Conservation (phyloP, 2,888 invertebrate genomes). For the Epirrhoe tristata region DNA sequence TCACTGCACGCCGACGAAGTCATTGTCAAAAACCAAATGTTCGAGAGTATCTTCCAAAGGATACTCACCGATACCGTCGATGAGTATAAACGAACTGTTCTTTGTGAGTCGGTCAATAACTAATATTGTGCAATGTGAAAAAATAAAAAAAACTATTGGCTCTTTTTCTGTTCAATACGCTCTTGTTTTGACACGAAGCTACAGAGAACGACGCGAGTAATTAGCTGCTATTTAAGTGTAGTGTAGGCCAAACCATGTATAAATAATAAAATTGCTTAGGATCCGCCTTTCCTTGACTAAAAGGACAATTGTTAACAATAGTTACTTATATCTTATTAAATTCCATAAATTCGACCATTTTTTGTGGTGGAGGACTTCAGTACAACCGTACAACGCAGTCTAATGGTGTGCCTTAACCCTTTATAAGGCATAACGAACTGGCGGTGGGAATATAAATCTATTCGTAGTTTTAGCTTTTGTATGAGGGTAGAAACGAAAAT, state of each 20-base stretch:
- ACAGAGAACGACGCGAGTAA: not conserved
- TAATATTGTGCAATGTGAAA: slow-evolving; percentile 7
- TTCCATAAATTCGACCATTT: too few species aligned
- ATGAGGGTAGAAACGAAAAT: too few species aligned
- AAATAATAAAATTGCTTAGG: not conserved
- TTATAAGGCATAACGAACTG: too few species aligned
- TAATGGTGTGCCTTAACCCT: not conserved
- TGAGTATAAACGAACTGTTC: slow-evolving; percentile 70
- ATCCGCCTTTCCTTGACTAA: not conserved
- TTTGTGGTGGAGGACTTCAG: not conserved
- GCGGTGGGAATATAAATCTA: too few species aligned
- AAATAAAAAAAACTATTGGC: not conserved
- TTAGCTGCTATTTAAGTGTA: slow-evolving; percentile 1
- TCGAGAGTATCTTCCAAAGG: slow-evolving; percentile 76
- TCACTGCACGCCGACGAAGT: slow-evolving; percentile 72
- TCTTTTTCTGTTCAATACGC: not conserved
- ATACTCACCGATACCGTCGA: slow-evolving; percentile 73
- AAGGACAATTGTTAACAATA: not conserved
- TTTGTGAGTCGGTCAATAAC: slow-evolving; percentile 13
- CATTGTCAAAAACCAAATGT: slow-evolving; percentile 73
- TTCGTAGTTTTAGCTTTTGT: too few species aligned
- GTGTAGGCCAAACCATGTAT: slow-evolving; percentile 12
- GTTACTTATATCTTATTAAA: too few species aligned
- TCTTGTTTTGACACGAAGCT: not conserved
- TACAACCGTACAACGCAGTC: not conserved